Conservation (phyloP, 2,797 vertebrate species). For the Spondyliosoma cantharus region DNA sequence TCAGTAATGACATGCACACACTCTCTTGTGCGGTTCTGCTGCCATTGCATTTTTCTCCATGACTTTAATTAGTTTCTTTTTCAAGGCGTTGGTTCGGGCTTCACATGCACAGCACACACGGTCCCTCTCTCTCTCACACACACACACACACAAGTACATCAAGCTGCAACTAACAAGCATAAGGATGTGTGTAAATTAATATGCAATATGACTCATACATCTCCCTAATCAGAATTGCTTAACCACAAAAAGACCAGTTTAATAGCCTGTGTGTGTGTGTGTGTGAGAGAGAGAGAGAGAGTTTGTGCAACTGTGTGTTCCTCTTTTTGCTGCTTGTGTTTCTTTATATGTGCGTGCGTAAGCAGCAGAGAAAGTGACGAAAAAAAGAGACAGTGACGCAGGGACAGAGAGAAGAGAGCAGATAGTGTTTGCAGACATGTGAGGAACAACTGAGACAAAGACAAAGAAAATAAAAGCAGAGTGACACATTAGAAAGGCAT, state of each 20-base stretch:
- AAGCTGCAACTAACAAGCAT: constrained; percentile 38
- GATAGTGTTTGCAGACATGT: constrained; percentile 46
- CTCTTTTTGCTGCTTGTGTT: constrained; percentile 38
- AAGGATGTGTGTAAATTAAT: constrained; percentile 59
- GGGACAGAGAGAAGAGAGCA: constrained; percentile 7
- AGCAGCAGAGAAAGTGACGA: constrained; percentile 42
- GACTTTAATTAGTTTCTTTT: constrained; percentile 81
- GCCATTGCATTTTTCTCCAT: constrained; percentile 77
- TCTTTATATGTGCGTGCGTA: constrained; percentile 24
- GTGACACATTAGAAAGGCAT: constrained; percentile 65
- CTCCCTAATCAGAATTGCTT: constrained; percentile 48
- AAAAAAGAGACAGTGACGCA: constrained; percentile 15
- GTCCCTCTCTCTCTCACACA: constrained; percentile 17
- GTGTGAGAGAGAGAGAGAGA: too few species aligned
- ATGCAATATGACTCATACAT: constrained; percentile 54
- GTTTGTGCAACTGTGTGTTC: constrained; percentile 18
- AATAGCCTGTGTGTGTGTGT: constrained; percentile 21
- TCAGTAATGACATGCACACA: constrained; percentile 78
- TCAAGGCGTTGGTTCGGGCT: constrained; percentile 67
- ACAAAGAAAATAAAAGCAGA: constrained; percentile 55
- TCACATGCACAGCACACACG: constrained; percentile 46
- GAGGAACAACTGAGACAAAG: constrained; percentile 41
- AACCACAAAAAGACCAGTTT: constrained; percentile 44
- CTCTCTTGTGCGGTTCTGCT: constrained; percentile 74
- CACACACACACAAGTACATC: constrained; percentile 29